Base-by-base conservation (phyloP, 2,113 vertebrate genomes). In the Puntigrus tetrazona region DNA sequence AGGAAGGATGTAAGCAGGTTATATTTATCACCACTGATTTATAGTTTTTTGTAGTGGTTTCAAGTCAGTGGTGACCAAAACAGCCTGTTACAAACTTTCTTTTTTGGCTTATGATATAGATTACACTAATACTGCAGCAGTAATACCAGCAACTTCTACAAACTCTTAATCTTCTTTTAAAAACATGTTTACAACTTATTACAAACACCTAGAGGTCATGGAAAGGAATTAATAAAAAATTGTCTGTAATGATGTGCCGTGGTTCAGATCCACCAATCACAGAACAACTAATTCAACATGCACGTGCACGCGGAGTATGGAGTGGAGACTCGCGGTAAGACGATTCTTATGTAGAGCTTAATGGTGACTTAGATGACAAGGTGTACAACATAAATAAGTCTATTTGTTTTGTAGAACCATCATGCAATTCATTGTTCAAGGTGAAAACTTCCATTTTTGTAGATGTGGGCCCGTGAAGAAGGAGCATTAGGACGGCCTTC, bases 291-390 rank as follows among this genome's bases (percentile, higher is more conserved):
- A 73, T 94, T 95, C 89, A 95, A 91, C 83, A 91, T 92, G 85
- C 92, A 91, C 0, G 88, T 94, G 55, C 92, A 94, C 0, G 91
- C 94, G 78, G 92, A 94, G 20, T 94, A 92, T 0, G 90, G n/a
- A 95, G 55, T 92, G 92, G 94, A 87, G 85, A 7, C 84, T 95
- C 55, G n/a, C 88, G 93, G 34, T 90, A 94, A 81, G 94, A 92
- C 5, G 92, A 94, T 38, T 86, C 91, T 63, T 93, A 92, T 29
- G 94, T n/a, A 95, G 85, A 95, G 93, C n/a, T n/a, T 14, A 93
- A 95, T 0, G 88, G 95, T 65, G 93, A 95, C 25, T 86, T 94
- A 50, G 92, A 94, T 78, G 92, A 93, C 57, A 94, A 93, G 92
- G 92, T 94, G 13, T n/a, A 86, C 55, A 38, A 31, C 43, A 27